These are phyloP conservation scores for Eucidaris tribuloides DNA, from an alignment of 35 echinoderm and acorn worm genomes.

Conservation along the genomic window DNA sequence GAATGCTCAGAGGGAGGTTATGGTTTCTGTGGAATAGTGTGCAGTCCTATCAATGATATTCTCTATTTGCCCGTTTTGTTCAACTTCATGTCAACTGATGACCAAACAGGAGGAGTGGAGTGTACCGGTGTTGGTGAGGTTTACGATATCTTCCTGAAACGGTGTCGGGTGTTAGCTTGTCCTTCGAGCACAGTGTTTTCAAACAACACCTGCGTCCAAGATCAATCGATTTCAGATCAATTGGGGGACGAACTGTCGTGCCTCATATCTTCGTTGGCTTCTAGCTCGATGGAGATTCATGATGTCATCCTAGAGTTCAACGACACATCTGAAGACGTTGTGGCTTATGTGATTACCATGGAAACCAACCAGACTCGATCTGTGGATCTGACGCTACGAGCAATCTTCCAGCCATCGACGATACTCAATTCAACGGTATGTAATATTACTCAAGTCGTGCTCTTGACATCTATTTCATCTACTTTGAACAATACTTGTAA, in stretches of 20 bases:
- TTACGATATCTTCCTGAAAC: conserved; percentile 49
- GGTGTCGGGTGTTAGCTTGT: conserved; percentile 24
- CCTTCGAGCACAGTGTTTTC: not conserved
- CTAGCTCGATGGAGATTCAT: not conserved
- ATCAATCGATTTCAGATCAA: not conserved
- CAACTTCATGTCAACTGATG: not conserved
- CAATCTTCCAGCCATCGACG: not conserved
- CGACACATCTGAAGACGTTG: not conserved
- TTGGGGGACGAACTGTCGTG: not conserved
- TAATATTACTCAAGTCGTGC: not conserved
- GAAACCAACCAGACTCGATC: not conserved
- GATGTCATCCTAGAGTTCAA: not conserved
- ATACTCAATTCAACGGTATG: not conserved
- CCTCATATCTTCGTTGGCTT: not conserved
- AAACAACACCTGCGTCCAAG: conserved; percentile 6
- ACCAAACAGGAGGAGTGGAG: too few species aligned
- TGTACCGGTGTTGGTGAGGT: conserved; percentile 10
- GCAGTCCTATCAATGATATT: too few species aligned
- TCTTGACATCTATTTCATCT: not conserved
- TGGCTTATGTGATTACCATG: not conserved
- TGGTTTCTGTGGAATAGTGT: not conserved
- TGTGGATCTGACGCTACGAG: not conserved
- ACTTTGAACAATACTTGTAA: not conserved
- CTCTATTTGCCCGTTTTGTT: not conserved
- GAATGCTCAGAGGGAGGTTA: not conserved